Percentiles rank a stretch among this genome's conserved stretches.
Evolutionary conservation across 2,888 invertebrate genomes (phyloP).

Genomic region (Metalampra italica): DNA sequence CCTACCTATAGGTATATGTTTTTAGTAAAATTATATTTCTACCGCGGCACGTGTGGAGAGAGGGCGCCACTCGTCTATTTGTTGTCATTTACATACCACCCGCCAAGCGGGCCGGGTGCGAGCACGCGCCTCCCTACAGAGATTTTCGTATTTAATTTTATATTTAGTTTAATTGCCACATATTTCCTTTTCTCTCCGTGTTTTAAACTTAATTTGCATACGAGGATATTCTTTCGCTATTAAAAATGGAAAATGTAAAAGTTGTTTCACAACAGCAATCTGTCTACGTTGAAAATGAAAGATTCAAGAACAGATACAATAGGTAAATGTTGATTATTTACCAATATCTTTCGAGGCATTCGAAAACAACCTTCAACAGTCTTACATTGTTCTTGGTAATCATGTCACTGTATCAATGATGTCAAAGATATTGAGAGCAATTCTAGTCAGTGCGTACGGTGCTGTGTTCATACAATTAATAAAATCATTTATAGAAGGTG

Average conservation of each 20-base stretch:
- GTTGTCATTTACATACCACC: slow-evolving; percentile 58
- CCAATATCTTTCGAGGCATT: not conserved
- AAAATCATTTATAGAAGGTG: slow-evolving; percentile 21
- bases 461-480: slow-evolving; percentile 37
- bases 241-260: not conserved
- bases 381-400: not conserved
- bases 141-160: slow-evolving; percentile 70
- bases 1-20: too few species aligned
- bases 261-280: not conserved
- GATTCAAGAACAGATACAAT: not conserved
- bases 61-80: slow-evolving; percentile 48
- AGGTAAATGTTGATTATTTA: slow-evolving; percentile 1
- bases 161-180: slow-evolving; percentile 65
- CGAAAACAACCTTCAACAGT: not conserved
- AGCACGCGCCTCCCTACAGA: slow-evolving; percentile 39
- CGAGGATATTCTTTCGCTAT: slow-evolving; percentile 15
- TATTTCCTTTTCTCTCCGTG: slow-evolving; percentile 41
- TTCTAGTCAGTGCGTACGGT: slow-evolving; percentile 35
- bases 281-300: not conserved
- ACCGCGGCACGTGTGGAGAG: not conserved
- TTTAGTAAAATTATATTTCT: too few species aligned
- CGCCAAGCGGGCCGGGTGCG: slow-evolving; percentile 24
- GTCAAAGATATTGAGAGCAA: slow-evolving; percentile 40
- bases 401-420: slow-evolving; percentile 22
- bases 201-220: slow-evolving; percentile 47